Evolutionary conservation across 2,797 vertebrate species (phyloP), one percentile per base, ranked within the genome.

Genomic region (Poeciliopsis infans): DNA sequence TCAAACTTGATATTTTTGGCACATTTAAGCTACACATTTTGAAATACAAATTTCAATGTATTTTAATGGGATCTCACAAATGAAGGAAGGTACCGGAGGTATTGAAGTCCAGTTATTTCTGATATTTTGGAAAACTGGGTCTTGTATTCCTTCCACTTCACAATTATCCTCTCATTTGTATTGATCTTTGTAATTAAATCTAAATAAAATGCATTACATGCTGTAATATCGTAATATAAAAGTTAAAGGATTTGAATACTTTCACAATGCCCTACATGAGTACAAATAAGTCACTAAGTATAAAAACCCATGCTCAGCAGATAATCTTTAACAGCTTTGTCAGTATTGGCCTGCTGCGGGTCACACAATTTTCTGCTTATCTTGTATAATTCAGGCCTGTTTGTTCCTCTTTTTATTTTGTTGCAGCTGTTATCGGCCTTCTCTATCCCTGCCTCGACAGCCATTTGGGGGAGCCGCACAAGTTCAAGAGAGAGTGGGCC

Each of bases 401-500:
- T 85, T 91, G 80, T 86, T 80, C 73, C 61, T 41, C 83, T 79
- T 83, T 46, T 41, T 36, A 39, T 59, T 45, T 41, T 53, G 33
- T 79, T 66, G 20, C 96, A 99, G 98, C 98, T 87, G 97, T 99
- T 0, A 96, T 99, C 7, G 98, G 98, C 77, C 92, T 99, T 84
- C 94, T 99, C 83, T 99, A 99, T 79, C 98, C 98, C 71, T 99
- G 97, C 92, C 97, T 99, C 39, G 98, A 99, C 96, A 97, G 97
- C 81, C 98, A 96, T 88, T 94, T 99, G 64, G 98, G 98, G 55
- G 98, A 99, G 79, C 98, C 98, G 0, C 98, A 99, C 96, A 99
- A 99, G 86, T 99, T 99, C 92, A 99, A 99, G 96, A 93, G 98
- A 81, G 98, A 99, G 83, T 99, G 98, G 98, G 98, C 98, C 88